Base-by-base conservation (phyloP, 1,140 invertebrate genomes). In the Psix sp. region DNA sequence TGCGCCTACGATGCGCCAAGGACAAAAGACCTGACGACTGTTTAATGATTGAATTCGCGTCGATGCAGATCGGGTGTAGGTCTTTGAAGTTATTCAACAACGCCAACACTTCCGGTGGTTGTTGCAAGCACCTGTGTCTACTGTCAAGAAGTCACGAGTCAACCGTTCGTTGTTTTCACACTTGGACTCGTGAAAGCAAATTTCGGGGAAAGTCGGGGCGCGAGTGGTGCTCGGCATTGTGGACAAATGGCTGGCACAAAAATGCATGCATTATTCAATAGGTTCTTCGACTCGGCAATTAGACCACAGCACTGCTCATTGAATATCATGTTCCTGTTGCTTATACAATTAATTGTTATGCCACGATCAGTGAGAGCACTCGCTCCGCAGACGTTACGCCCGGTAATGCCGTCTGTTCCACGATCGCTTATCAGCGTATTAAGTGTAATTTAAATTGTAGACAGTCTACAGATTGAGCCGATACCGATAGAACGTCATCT, bases 321-420 rank as follows among this genome's bases (percentile, higher is more conserved):
- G 71, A 77, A 75, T 73, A 74, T 75, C 76, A 66, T 68, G 72
- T 75, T 72, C 67, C 77, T 78, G 78, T 76, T 79, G 84, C 78
- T 82, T 78, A 78, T 80, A 76, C 74, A 83, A 86, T 85, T 85
- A 84, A 86, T 85, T 84, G 81, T 76, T 77, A 66, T 80, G 77
- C 79, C 78, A 78, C 65, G 77, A 67, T 78, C 79, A 79, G 80
- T 82, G 78, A 84, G 82, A 81, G 70, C 77, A 66, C 72, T 73
- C 67, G 68, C 52, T 36, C 60, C 74, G 78, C 80, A 82, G 79
- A 76, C 72, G 76, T 77, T 72, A 67, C 72, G 67, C 60, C 71
- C 52, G 72, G 72, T 52, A 68, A 60, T 59, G 63, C 62, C 67
- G 68, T 72, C 72, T 49, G 76, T 72, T 72, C 54, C 72, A 59